Percentiles rank a stretch among this genome's conserved stretches.
Evolutionary conservation across 2,888 invertebrate species (phyloP).

Genomic region (Oxystoma pomonae): DNA sequence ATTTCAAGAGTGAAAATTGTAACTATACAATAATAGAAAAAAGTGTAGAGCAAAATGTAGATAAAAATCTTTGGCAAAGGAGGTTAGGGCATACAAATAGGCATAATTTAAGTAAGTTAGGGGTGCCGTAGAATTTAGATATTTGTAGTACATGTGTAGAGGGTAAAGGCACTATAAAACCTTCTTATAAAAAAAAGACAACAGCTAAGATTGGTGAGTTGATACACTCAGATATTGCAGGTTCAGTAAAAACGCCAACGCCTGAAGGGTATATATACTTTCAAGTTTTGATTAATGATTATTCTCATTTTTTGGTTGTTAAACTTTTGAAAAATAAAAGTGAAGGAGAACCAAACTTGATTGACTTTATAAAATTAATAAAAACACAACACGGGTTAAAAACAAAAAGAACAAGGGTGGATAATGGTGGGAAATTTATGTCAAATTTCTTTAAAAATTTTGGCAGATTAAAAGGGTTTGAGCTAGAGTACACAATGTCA

Average conservation of each 20-base stretch:
- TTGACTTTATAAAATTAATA: conserved; percentile 18
- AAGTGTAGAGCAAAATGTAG: not conserved
- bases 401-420: conserved; percentile 14
- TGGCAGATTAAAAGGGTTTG: conserved; percentile 17
- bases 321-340: conserved; percentile 18
- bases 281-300: conserved; percentile 16
- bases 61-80: not conserved
- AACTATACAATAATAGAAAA: not conserved
- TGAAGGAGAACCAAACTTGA: conserved; percentile 16
- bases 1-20: not conserved
- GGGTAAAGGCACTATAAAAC: not conserved
- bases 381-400: conserved; percentile 15
- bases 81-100: not conserved
- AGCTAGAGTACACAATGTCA: conserved; percentile 24
- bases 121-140: not conserved
- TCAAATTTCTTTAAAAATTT: conserved; percentile 19
- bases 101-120: not conserved
- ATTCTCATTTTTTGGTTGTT: conserved; percentile 16
- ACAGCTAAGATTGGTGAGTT: not conserved
- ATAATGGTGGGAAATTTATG: conserved; percentile 18
- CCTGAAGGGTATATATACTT: conserved; percentile 11
- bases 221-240: not conserved
- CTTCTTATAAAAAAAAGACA: not conserved
- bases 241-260: not conserved
- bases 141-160: not conserved